Conservation (phyloP, 2,797 vertebrate species). For the Syngnathus rostellatus region DNA sequence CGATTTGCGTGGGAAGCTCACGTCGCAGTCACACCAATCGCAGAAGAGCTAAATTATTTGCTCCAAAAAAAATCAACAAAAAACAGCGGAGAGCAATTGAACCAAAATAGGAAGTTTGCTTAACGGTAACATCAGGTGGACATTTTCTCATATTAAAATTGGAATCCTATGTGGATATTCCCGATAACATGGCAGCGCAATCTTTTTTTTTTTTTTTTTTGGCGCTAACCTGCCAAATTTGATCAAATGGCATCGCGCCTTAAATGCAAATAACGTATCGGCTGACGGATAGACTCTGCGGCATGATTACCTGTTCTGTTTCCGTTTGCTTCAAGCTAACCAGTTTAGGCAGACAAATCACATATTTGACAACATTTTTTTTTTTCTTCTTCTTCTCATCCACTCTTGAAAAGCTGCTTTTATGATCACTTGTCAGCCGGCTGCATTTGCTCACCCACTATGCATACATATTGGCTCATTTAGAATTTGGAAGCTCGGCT, state of each 20-base stretch:
- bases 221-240: background rate
- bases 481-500: background rate
- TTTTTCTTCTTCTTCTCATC: background rate
- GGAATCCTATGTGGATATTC: too few relatives aligned
- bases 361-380: background rate
- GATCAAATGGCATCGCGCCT: background rate
- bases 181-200: too few relatives aligned
- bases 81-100: too few relatives aligned
- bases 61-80: too few relatives aligned
- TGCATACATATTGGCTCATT: constrained; percentile 8
- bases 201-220: background rate
- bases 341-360: background rate
- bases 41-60: too few relatives aligned
- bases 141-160: too few relatives aligned
- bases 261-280: background rate
- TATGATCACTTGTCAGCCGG: constrained; percentile 3
- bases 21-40: too few relatives aligned
- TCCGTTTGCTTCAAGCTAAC: constrained; percentile 1
- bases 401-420: background rate
- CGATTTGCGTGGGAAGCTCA: too few relatives aligned
- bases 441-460: background rate
- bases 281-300: background rate
- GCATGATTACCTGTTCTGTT: background rate
- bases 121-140: too few relatives aligned
- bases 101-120: too few relatives aligned